Base-by-base conservation (phyloP, 2,113 vertebrate genomes). In the Chunga burmeisteri region DNA sequence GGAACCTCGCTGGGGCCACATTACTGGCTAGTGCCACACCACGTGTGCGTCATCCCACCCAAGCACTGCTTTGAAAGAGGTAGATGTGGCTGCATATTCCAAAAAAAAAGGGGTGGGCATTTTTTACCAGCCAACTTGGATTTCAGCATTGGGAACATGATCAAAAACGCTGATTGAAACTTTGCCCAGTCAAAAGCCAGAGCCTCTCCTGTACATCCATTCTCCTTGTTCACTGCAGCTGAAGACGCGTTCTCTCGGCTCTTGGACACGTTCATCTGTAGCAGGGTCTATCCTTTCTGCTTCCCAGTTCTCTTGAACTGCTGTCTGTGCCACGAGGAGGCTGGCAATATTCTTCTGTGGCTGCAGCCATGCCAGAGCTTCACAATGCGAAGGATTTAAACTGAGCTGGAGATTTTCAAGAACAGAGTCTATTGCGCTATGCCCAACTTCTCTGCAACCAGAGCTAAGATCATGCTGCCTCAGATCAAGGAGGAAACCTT, bases 131-230 rank as follows among this genome's bases (percentile, higher is more conserved):
- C 53, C 68, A 92, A 40, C 50, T 44, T 81, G 34, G 59, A 92
- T 92, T 78, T 81, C 81, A 93, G 46, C 65, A 49, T 1, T 49
- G 42, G 55, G 21, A 93, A 62, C 12, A 3, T 2, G 13, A 30
- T 83, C 53, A n/a, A 78, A 83, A 65, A 50, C 0, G 0, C n/a
- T 0, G 0, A 16, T 1, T 61, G 50, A 83, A 90, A 30, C 36
- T 90, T 78, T 66, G 75, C 49, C n/a, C 58, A 55, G 58, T 12
- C 6, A 78, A 78, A 85, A 85, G 23, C 15, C 2, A 3, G 67
- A 91, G 32, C 8, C 13, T 55, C 42, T n/a, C 29, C 62, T 46
- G 47, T 22, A 19, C 27, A 3, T 62, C 27, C 56, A 23, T 70
- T 66, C n/a, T 77, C 25, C 29, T 49, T 36, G 20, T 5, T 65